Evolutionary conservation across 2,113 vertebrate species (phyloP).

Genomic region (Muscicapa adusta): DNA sequence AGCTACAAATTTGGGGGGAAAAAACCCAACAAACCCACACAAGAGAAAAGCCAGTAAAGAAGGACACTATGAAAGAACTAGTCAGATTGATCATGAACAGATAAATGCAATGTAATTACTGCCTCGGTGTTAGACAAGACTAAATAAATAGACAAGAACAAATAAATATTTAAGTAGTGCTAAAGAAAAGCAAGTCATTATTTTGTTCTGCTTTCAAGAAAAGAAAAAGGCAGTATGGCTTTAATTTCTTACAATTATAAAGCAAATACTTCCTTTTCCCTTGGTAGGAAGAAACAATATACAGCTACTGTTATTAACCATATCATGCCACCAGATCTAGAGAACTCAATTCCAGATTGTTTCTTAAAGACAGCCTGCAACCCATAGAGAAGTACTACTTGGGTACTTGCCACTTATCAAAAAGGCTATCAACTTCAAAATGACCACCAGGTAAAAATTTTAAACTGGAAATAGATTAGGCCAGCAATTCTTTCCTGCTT

Average conservation of each 20-base stretch:
- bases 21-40: neutral
- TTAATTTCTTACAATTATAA: neutral
- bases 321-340: neutral
- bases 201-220: neutral
- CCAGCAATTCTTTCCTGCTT: neutral
- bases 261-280: neutral
- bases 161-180: neutral
- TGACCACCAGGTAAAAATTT: neutral
- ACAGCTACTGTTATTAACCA: neutral
- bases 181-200: neutral
- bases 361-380: neutral
- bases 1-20: fast-evolving
- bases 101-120: neutral
- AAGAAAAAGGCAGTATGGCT: neutral
- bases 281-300: neutral
- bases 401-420: neutral
- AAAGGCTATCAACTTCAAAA: neutral
- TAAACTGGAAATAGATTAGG: neutral
- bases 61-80: neutral
- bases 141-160: neutral
- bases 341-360: neutral
- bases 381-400: neutral
- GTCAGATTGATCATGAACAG: neutral
- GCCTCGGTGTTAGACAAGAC: neutral
- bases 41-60: neutral